A percentile compares a stretch with the other conserved stretches of the same genome.
phyloP scores from a whole-genome alignment of 2,113 vertebrate species.

The Halcyon senegalensis region DNA sequence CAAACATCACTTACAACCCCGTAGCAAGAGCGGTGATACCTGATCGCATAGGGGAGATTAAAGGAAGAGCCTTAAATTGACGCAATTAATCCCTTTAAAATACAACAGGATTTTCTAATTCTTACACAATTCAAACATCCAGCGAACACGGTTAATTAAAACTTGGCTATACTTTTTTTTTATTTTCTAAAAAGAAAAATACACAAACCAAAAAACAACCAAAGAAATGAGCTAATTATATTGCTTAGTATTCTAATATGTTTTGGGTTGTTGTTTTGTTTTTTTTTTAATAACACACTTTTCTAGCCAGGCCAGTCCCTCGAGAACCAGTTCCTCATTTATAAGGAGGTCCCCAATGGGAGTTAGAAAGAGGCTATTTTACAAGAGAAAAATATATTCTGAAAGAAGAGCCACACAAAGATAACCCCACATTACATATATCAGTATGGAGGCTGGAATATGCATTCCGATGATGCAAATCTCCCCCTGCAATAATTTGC shows the following conservation, averaged over 20 bases:
- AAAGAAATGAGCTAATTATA: constrained; percentile 75
- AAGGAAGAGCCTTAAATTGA: not conserved
- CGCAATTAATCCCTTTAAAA: constrained; percentile 32
- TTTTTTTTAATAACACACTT: constrained; percentile 71
- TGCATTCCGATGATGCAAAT: constrained; percentile 17
- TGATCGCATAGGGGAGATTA: not conserved
- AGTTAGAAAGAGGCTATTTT: constrained; percentile 66
- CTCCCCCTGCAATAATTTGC: constrained; percentile 51
- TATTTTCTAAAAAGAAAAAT: not conserved
- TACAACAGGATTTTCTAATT: constrained; percentile 7
- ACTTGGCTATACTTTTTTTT: constrained; percentile 64
- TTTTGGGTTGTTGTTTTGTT: not conserved
- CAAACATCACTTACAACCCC: not conserved
- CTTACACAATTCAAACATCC: constrained; percentile 60
- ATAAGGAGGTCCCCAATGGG: constrained; percentile 69
- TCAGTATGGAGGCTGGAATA: constrained; percentile 33
- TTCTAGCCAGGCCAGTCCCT: constrained; percentile 74
- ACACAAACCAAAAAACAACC: not conserved
- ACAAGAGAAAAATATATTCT: constrained; percentile 56
- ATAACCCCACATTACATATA: not conserved
- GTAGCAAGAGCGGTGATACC: not conserved
- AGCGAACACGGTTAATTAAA: constrained; percentile 79
- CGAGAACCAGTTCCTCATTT: constrained; percentile 75
- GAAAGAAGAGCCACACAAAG: constrained; percentile 45
- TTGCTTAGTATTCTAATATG: constrained; percentile 66